These are phyloP conservation scores for Ciconia nigra DNA, from an alignment of 2,797 vertebrate genomes.

Conservation along the genomic window DNA sequence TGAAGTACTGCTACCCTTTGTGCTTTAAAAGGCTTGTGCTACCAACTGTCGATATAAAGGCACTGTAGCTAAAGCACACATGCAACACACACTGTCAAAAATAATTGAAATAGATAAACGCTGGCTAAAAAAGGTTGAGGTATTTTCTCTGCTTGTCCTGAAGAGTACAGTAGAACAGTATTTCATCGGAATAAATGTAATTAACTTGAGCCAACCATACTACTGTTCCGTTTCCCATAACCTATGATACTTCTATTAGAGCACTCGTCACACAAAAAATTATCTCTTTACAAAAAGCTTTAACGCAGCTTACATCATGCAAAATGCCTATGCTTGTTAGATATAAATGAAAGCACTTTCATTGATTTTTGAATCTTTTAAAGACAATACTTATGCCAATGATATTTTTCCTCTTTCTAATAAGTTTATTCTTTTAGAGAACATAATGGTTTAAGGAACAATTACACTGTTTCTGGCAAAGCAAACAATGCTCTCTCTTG, in stretches of 20 bases:
- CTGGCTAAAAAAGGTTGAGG: slow-evolving; percentile 1
- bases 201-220: slow-evolving; percentile 63
- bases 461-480: slow-evolving; percentile 13
- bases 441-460: slow-evolving; percentile 17
- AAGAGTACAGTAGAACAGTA: slow-evolving; percentile 44
- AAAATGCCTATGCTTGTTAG: slow-evolving; percentile 52
- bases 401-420: slow-evolving; percentile 4
- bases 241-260: slow-evolving; percentile 52
- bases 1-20: slow-evolving; percentile 80
- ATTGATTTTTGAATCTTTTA: slow-evolving; percentile 39
- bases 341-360: slow-evolving; percentile 40
- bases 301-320: slow-evolving; percentile 40
- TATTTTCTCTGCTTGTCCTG: slow-evolving; percentile 48
- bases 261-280: slow-evolving; percentile 50
- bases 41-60: slow-evolving; percentile 78
- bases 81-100: slow-evolving; percentile 67
- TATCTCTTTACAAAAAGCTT: slow-evolving; percentile 63
- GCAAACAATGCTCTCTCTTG: slow-evolving; percentile 16
- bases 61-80: slow-evolving; percentile 70
- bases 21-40: slow-evolving; percentile 79
- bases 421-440: slow-evolving; percentile 36
- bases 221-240: slow-evolving; percentile 37
- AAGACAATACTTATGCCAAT: not conserved
- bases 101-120: slow-evolving; percentile 72
- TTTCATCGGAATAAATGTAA: slow-evolving; percentile 67